Evolutionary conservation across 2,888 invertebrate species (phyloP), one percentile per base, ranked within the genome.

Genomic region (Cetonia aurata): DNA sequence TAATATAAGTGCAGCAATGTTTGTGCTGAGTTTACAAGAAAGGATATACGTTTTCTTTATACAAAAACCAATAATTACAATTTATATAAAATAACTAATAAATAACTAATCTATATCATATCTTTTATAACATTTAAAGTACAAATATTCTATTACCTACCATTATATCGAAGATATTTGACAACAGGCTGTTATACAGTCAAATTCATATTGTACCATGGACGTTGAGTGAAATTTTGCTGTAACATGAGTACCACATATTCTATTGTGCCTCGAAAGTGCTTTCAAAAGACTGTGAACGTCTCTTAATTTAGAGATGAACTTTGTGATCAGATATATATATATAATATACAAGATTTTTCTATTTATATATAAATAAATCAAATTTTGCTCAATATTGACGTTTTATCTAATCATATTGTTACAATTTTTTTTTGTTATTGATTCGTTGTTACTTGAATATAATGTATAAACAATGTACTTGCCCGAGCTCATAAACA

Each of bases 211-310:
- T 37, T 50, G 33, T 37, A 15, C 41, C 41, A 37, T 37, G 57
- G 42, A 57, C 55, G 19, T 10, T 50, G 33, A 37, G 62, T 50
- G 50, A 65, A 50, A 65, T 4, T 31, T 19, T 60, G 37, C 37
- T 37, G 37, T 17, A 50, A 12, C n/a, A 65, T 25, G 15, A 37
- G 50, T 15, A 50, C 25, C 4, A 25, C 10, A 10, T 57, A 31
- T 48, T 31, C 6, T 48, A 60, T 25, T 19, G 62, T 65, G 62
- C 62, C 62, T 65, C 12, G 25, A 60, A 48, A 50, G 62, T 50
- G 62, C 50, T 65, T 65, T 65, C 50, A 50, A 41, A 65, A 65
- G 62, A 65, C 62, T 65, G 62, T 50, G 50, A 50, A 65, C 50
- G 50, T 65, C 62, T 65, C 62, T n/a, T n/a, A 25, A 17, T 52